Conservation (phyloP, 2,888 invertebrate species). For the Eristalis tenax region DNA sequence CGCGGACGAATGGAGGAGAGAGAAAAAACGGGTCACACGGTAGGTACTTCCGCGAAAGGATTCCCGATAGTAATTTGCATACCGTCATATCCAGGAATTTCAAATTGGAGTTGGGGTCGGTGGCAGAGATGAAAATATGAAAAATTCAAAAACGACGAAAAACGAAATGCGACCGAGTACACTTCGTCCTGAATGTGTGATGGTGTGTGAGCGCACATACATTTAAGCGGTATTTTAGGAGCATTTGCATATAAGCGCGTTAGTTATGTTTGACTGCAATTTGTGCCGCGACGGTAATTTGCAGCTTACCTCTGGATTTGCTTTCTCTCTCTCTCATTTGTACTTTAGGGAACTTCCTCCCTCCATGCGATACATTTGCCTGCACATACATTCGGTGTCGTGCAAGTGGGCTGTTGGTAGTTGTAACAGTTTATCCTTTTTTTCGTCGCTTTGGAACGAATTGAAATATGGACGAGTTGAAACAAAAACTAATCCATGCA, state of each 20-base stretch:
- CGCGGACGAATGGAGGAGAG: background rate
- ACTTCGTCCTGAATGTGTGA: background rate
- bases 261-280: conserved; percentile 72
- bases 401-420: background rate
- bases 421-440: background rate
- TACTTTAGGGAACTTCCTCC: background rate
- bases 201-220: conserved; percentile 23
- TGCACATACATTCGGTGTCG: background rate
- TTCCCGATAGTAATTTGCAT: conserved; percentile 71
- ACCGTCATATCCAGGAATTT: conserved; percentile 69
- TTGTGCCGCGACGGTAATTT: conserved; percentile 67
- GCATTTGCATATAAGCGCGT: conserved; percentile 72
- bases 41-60: conserved; percentile 70
- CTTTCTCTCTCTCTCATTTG: background rate
- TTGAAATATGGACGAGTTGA: conserved; percentile 51
- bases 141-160: conserved; percentile 46
- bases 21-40: conserved; percentile 68
- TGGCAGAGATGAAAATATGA: conserved; percentile 61
- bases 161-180: background rate
- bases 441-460: conserved; percentile 42
- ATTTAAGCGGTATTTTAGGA: conserved; percentile 60
- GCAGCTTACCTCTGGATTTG: conserved; percentile 58
- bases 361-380: background rate
- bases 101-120: conserved; percentile 50
- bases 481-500: conserved; percentile 21